These are phyloP conservation scores for Ceratina japonica DNA, from an alignment of 1,140 invertebrate species.

Conservation along the genomic window DNA sequence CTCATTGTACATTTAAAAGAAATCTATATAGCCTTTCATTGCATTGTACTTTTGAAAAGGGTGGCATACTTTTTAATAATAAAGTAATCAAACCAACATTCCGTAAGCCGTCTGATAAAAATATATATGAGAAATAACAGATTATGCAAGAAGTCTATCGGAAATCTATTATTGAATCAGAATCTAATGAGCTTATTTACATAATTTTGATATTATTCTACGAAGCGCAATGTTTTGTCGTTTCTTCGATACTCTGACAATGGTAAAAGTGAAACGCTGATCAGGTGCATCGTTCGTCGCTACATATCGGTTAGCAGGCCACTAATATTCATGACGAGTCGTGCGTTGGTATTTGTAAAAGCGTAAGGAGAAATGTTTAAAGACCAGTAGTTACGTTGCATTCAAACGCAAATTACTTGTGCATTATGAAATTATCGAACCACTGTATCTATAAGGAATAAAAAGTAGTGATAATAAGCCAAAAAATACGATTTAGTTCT, in stretches of 20 bases:
- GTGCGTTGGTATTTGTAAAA: slow-evolving; percentile 41
- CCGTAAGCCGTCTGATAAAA: not conserved
- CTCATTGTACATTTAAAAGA: not conserved
- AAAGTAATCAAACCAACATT: slow-evolving; percentile 12
- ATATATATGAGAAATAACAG: not conserved
- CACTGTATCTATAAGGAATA: not conserved
- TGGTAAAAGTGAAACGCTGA: slow-evolving; percentile 55
- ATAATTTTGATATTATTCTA: not conserved
- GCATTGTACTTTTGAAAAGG: not conserved
- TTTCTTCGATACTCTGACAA: not conserved
- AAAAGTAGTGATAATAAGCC: no score
- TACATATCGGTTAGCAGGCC: slow-evolving; percentile 51
- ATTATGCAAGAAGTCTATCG: not conserved
- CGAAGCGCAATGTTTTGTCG: not conserved
- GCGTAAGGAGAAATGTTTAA: slow-evolving; percentile 45
- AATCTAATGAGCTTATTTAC: not conserved
- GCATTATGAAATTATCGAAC: not conserved
- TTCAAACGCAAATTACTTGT: not conserved
- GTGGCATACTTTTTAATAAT: not conserved
- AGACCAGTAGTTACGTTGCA: not conserved
- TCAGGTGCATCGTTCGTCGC: not conserved
- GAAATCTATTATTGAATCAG: not conserved
- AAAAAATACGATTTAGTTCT: no score
- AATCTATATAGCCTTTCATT: not conserved
- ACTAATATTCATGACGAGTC: slow-evolving; percentile 54